Conservation (phyloP, 2,797 vertebrate genomes). For the Sardinella longiceps region DNA sequence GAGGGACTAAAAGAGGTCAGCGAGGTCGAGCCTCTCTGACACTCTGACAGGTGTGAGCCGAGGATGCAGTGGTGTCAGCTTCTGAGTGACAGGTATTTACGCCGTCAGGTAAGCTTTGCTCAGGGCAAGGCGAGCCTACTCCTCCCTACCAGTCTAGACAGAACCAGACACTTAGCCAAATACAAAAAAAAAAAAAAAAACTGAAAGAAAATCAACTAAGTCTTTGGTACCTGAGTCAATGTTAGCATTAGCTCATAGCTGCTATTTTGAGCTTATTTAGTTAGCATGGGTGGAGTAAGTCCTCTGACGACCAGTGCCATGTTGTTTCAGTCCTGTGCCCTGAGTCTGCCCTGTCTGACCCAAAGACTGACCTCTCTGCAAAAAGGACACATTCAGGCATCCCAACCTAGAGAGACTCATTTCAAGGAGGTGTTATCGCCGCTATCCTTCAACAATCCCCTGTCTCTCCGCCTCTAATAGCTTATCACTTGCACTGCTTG, state of each 20-base stretch:
- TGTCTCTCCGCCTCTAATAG: too few species aligned
- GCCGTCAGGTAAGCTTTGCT: conserved; percentile 60
- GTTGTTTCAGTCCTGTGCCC: background rate
- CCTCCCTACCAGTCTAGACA: conserved; percentile 62
- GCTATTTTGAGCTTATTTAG: background rate
- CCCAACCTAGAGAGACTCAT: too few species aligned
- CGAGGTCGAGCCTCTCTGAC: background rate
- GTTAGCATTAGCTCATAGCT: background rate
- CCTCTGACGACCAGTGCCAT: background rate
- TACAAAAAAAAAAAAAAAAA: conserved; percentile 40
- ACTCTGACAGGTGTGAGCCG: conserved; percentile 11
- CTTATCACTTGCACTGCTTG: too few species aligned
- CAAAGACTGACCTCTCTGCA: background rate
- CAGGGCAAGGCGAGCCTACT: conserved; percentile 47
- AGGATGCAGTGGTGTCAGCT: conserved; percentile 52
- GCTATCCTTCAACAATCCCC: too few species aligned
- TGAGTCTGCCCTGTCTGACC: background rate
- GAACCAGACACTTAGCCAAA: conserved; percentile 15
- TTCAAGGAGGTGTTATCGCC: too few species aligned
- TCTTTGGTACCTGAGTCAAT: background rate
- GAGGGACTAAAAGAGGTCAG: background rate
- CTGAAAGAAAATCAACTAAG: background rate
- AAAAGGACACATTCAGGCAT: too few species aligned
- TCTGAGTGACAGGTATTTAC: conserved; percentile 61
- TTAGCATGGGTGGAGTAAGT: background rate